These are phyloP conservation scores for Lissocephala sabroskyi DNA, from an alignment of 2,888 invertebrate species.

Conservation along the genomic window DNA sequence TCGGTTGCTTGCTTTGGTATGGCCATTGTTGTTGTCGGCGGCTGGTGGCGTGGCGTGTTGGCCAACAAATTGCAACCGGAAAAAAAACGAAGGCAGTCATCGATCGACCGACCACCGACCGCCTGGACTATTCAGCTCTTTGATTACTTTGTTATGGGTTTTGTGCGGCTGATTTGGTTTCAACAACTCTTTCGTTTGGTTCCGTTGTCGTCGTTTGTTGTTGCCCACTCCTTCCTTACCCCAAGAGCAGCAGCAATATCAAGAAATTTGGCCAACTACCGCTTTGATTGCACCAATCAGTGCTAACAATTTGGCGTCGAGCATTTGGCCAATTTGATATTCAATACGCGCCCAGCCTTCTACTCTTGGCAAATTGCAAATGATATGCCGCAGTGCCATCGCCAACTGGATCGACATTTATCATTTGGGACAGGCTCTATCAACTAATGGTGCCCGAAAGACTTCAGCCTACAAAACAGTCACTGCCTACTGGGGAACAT, in stretches of 20 bases:
- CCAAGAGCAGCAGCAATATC: constrained; percentile 23
- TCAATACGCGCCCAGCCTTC: neutral
- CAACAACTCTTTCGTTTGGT: constrained; percentile 13
- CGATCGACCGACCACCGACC: constrained; percentile 2
- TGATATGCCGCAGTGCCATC: no score
- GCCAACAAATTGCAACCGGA: constrained; percentile 60
- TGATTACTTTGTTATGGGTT: constrained; percentile 65
- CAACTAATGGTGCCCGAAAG: no score
- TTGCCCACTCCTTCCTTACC: neutral
- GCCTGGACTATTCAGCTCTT: constrained; percentile 25
- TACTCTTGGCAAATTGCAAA: neutral
- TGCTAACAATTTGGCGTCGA: constrained; percentile 26
- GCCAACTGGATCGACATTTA: no score
- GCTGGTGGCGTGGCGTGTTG: constrained; percentile 34
- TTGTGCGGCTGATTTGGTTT: constrained; percentile 44
- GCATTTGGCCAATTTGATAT: constrained; percentile 4
- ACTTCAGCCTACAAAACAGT: no score
- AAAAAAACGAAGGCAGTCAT: constrained; percentile 17
- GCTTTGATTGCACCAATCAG: constrained; percentile 50
- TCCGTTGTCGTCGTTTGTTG: neutral
- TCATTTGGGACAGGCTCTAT: no score
- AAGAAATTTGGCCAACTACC: neutral
- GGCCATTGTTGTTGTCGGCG: no score
- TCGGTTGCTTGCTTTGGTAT: neutral
- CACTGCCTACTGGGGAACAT: no score